Percentiles rank a stretch among this genome's conserved stretches.
Conservation (phyloP, 2,888 invertebrate species). For the Eupithecia abbreviata region DNA sequence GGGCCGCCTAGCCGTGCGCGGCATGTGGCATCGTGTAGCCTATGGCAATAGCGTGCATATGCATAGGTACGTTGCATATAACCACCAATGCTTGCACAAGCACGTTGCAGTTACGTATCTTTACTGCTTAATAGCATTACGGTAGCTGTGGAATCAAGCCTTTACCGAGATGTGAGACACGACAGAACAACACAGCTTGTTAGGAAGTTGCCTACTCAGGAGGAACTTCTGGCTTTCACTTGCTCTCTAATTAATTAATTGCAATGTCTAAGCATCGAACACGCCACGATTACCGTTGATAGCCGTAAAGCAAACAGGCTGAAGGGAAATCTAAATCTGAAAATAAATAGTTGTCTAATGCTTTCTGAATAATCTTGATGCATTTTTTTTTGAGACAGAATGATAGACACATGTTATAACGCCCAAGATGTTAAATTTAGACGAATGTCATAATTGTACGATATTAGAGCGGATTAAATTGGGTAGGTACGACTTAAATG, state of each 20-base stretch:
- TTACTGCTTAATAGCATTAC: not conserved
- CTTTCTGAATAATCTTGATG: not conserved
- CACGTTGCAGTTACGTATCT: not conserved
- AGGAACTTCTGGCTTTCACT: conserved; percentile 35
- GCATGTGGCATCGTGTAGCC: not conserved
- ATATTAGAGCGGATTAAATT: no score
- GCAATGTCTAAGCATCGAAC: conserved; percentile 35
- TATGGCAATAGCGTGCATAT: not conserved
- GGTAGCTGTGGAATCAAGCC: not conserved
- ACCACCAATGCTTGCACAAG: no score
- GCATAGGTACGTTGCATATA: not conserved
- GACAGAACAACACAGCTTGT: conserved; percentile 32
- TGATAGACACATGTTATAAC: not conserved
- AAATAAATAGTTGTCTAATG: conserved; percentile 3
- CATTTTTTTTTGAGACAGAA: not conserved
- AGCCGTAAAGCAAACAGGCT: conserved; percentile 19
- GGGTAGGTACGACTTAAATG: no score
- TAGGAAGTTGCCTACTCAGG: conserved; percentile 23
- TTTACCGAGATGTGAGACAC: conserved; percentile 28
- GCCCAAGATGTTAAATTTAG: not conserved
- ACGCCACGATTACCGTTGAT: conserved; percentile 31
- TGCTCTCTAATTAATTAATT: conserved; percentile 44
- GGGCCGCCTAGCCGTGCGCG: not conserved
- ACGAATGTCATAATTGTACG: not conserved
- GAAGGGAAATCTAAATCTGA: conserved; percentile 15